Evolutionary conservation across 2,797 vertebrate species (phyloP).

Genomic region (Sylvia borin): DNA sequence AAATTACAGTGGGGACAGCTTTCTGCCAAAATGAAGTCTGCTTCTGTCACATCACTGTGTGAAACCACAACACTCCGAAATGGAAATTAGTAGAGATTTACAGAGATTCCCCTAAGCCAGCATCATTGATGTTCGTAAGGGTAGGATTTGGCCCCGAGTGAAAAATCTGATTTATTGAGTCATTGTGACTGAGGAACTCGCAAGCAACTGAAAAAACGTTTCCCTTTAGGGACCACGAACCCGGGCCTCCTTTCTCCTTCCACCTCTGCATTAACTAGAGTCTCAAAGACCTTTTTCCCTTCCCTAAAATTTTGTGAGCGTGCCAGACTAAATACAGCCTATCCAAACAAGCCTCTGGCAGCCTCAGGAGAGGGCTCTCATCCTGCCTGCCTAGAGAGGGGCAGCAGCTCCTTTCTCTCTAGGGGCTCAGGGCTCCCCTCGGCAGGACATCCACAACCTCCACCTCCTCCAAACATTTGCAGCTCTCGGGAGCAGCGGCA

Average conservation of each 20-base stretch:
- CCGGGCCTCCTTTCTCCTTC: neutral
- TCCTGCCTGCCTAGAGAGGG: neutral
- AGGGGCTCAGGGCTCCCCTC: neutral
- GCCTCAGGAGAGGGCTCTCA: neutral
- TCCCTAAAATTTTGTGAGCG: neutral
- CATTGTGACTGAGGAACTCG: conserved; percentile 23
- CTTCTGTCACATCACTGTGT: conserved; percentile 23
- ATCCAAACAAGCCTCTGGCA: neutral
- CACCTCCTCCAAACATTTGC: conserved; percentile 13
- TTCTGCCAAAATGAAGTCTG: conserved; percentile 44
- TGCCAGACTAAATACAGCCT: neutral
- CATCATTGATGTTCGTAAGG: neutral
- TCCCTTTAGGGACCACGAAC: neutral
- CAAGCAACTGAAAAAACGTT: neutral
- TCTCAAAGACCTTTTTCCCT: neutral
- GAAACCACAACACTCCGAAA: conserved; percentile 36
- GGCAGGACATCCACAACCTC: neutral
- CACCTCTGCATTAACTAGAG: neutral
- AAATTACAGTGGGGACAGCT: neutral
- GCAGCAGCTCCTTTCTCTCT: neutral
- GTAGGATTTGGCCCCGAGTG: conserved; percentile 13
- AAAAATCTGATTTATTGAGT: conserved; percentile 54
- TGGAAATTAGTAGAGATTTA: conserved; percentile 56
- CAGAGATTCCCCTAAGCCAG: conserved; percentile 29
- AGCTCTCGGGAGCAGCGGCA: conserved; percentile 26